These are phyloP conservation scores for Drosophila obscura DNA, from an alignment of 1,140 invertebrate species.

Conservation along the genomic window DNA sequence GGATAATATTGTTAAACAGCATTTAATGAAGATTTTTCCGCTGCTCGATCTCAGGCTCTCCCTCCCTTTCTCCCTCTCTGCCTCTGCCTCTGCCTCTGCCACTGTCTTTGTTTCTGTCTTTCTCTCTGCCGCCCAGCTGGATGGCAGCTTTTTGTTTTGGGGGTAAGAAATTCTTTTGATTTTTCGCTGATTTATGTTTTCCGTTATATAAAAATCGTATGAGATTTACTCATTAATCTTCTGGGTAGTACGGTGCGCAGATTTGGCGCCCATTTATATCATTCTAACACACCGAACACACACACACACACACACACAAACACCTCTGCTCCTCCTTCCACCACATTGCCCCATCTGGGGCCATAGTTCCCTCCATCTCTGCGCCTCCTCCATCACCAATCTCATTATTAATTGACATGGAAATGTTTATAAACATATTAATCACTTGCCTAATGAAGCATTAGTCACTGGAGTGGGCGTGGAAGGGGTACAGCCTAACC, in stretches of 20 bases:
- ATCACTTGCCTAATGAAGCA: conserved; percentile 77
- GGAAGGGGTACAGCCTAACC: conserved; percentile 10
- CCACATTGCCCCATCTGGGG: conserved; percentile 3
- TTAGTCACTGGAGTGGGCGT: conserved; percentile 63
- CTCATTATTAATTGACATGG: conserved; percentile 77
- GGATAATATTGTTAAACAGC: conserved; percentile 80
- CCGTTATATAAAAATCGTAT: conserved; percentile 43
- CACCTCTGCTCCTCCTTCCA: conserved; percentile 30
- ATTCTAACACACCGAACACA: conserved; percentile 9
- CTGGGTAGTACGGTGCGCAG: conserved; percentile 21
- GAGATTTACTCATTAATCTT: conserved; percentile 50
- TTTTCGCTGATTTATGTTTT: conserved; percentile 60
- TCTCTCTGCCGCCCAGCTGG: conserved; percentile 49
- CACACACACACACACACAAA: conserved; percentile 20
- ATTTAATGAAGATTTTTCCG: conserved; percentile 78
- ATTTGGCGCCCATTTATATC: conserved; percentile 66
- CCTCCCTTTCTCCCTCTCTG: not conserved
- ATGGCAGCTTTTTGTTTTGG: conserved; percentile 33
- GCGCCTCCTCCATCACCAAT: not conserved
- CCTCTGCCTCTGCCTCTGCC: too few species aligned
- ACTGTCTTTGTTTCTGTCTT: not conserved
- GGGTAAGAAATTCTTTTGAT: conserved; percentile 26
- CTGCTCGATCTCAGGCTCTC: conserved; percentile 8
- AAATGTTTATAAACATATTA: conserved; percentile 82
- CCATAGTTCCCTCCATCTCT: too few species aligned